phyloP scores from a whole-genome alignment of 2,888 invertebrate genomes.

The Geophilus truncorum region DNA sequence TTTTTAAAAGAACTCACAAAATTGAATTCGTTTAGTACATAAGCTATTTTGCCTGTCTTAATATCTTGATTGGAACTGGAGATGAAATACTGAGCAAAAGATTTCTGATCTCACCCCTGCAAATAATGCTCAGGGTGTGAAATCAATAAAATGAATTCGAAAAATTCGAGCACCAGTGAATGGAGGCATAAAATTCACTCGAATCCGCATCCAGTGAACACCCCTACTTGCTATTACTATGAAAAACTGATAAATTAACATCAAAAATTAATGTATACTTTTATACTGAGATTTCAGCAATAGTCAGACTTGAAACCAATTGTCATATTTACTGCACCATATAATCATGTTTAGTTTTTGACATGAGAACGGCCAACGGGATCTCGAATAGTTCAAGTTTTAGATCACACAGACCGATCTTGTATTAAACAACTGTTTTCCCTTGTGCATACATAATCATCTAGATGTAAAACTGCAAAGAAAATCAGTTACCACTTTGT shows the following conservation, averaged over 20 bases:
- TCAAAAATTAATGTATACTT: too few relatives aligned
- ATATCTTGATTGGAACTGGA: background rate
- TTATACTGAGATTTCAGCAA: too few relatives aligned
- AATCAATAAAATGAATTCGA: background rate
- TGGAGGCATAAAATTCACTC: background rate
- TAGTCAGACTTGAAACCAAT: too few relatives aligned
- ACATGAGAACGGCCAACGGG: too few relatives aligned
- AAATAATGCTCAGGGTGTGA: background rate
- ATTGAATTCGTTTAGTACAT: background rate
- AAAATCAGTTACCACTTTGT: background rate
- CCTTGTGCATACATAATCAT: too few relatives aligned
- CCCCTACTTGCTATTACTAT: background rate
- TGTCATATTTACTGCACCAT: background rate
- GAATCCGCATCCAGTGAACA: background rate
- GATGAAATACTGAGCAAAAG: background rate
- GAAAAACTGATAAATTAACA: too few relatives aligned
- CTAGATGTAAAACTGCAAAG: background rate
- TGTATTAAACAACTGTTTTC: too few relatives aligned
- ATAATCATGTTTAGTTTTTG: background rate
- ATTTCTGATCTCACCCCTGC: background rate
- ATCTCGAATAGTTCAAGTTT: too few relatives aligned
- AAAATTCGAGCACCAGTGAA: background rate
- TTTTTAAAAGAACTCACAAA: background rate
- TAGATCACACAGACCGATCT: too few relatives aligned
- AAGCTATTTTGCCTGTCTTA: background rate